Evolutionary conservation across 2,113 vertebrate species (phyloP).

Genomic region (Toxotes chatareus): DNA sequence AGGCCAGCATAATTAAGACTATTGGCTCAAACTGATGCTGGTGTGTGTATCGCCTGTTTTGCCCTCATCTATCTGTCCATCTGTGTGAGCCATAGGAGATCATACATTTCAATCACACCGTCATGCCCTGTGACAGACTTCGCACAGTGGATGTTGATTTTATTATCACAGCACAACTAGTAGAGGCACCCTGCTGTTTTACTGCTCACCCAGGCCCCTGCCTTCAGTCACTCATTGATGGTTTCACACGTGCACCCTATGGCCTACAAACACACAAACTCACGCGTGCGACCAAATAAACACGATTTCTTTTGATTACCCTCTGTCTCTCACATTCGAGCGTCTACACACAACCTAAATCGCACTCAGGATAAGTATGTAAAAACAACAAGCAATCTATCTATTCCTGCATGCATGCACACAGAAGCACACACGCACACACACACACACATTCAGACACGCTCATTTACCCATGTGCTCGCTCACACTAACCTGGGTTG

Average conservation of each 20-base stretch:
- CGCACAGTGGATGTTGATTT: constrained; percentile 77
- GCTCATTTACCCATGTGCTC: constrained; percentile 71
- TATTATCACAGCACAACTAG: constrained; percentile 78
- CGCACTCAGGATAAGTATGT: constrained; percentile 14
- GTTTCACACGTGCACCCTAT: constrained; percentile 42
- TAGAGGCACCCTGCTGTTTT: constrained; percentile 73
- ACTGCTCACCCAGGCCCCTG: constrained; percentile 55
- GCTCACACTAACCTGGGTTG: constrained; percentile 78
- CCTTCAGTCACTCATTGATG: constrained; percentile 68
- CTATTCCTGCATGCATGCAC: neutral
- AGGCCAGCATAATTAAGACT: constrained; percentile 78
- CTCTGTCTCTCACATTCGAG: constrained; percentile 25
- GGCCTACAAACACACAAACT: constrained; percentile 27
- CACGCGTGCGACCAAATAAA: neutral
- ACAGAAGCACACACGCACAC: neutral
- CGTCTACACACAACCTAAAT: constrained; percentile 20
- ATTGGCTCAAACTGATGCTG: constrained; percentile 64
- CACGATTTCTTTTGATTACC: constrained; percentile 26
- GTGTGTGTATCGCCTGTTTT: constrained; percentile 62
- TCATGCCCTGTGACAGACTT: constrained; percentile 72
- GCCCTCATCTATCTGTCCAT: constrained; percentile 67
- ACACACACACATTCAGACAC: constrained; percentile 39
- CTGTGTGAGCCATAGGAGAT: constrained; percentile 72
- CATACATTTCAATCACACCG: constrained; percentile 74
- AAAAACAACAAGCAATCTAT: constrained; percentile 36